Evolutionary conservation across 2,797 vertebrate genomes (phyloP), one percentile per base, ranked within the genome.

Genomic region (Acanthurus lineatus): DNA sequence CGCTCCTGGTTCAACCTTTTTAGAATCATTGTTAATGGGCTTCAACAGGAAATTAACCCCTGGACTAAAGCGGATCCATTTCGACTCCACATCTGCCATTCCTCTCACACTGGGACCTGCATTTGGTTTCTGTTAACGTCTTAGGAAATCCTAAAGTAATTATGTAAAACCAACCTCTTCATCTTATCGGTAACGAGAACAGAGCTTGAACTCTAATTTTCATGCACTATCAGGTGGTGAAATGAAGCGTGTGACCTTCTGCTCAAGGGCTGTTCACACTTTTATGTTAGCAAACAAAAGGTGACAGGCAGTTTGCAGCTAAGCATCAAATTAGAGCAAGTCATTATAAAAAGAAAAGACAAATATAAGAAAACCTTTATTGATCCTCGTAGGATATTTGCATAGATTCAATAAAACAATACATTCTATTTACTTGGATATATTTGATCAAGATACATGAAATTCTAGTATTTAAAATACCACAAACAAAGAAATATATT

Each of bases 111-210:
- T 9, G 4, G 9, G 14, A 45, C 4, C 22, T 8, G 10, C 54
- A 20, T 77, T 76, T 71, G 38, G 12, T 70, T 75, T 9, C 28
- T 71, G 3, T 42, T 2, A 45, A 16, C 57, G 42, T 1, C 56
- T 85, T 17, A 71, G 38, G 44, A 75, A 74, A 65, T 58, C 40
- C 45, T 44, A 0, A 48, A 71, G 73, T 42, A 32, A 72, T 75
- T 69, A 88, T 79, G 84, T 53, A 85, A 88, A 91, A 66, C 15
- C n/a, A 67, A 4, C 68, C 38, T 63, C n/a, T 56, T 63, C 7
- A 10, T 58, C 61, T 70, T 51, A 74, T 53, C 67, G 4, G 35
- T 17, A 49, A 58, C 1, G 51, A 49, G 44, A 69, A 32, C 22
- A n/a, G 22, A 56, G 45, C 28, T 25, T 60, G 3, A 45, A 17